Percentiles rank a stretch among this genome's conserved stretches.
Evolutionary conservation across 2,113 vertebrate genomes (phyloP).

Genomic region (Lepus timidus): DNA sequence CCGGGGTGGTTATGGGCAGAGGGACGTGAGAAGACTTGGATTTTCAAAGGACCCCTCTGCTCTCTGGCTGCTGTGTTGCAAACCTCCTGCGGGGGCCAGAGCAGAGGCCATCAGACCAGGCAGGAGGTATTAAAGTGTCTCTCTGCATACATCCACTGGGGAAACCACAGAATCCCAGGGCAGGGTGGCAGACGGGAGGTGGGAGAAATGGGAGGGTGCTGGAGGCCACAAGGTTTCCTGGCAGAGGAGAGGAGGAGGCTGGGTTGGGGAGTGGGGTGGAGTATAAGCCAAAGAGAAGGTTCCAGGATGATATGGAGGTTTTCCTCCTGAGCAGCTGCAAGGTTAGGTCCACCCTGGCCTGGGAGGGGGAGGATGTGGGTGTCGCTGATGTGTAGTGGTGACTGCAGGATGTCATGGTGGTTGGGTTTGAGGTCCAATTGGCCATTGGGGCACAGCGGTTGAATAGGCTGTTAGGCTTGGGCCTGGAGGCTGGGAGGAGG

Average conservation of each 20-base stretch:
- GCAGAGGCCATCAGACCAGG: neutral
- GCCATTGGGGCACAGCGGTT: neutral
- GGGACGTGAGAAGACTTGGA: neutral
- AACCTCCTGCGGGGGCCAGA: neutral
- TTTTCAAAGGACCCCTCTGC: neutral
- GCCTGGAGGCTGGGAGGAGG: neutral
- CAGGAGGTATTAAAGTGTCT: neutral
- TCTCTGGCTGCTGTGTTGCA: neutral
- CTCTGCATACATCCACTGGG: neutral
- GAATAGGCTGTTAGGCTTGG: neutral
- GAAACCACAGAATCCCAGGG: neutral
- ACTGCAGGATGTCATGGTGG: neutral
- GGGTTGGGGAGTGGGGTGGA: fast-evolving
- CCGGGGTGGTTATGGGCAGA: neutral
- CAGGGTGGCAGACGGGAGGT: neutral
- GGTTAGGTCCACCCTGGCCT: neutral
- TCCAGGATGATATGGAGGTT: neutral
- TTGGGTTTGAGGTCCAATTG: neutral
- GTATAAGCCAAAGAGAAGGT: neutral
- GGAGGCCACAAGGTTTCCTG: neutral
- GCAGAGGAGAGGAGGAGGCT: neutral
- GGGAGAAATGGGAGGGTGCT: neutral
- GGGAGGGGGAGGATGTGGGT: neutral
- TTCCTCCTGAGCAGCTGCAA: neutral
- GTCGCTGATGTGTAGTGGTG: fast-evolving